Evolutionary conservation across 2,797 vertebrate genomes (phyloP).

Genomic region (Tarsius wallacei): DNA sequence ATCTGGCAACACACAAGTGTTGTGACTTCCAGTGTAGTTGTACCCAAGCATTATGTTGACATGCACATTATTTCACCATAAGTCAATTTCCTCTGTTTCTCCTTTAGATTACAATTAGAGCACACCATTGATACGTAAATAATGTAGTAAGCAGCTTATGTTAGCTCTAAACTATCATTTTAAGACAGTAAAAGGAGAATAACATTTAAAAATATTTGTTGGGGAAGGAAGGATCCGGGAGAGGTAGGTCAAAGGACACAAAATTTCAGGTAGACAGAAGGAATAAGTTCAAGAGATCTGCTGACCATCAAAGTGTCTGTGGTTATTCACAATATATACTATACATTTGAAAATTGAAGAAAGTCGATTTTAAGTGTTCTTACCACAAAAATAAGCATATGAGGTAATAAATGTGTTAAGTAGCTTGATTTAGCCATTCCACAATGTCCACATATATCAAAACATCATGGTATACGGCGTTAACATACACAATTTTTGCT

Average conservation of each 20-base stretch:
- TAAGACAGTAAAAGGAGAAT: not conserved
- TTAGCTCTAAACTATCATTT: conserved; percentile 21
- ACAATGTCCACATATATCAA: not conserved
- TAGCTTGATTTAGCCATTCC: not conserved
- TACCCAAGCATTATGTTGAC: rapidly evolving
- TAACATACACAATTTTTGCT: not conserved
- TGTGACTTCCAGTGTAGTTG: not conserved
- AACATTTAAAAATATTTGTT: not conserved
- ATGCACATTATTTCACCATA: not conserved
- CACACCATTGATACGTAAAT: not conserved
- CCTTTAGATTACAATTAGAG: not conserved
- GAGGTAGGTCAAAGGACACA: not conserved
- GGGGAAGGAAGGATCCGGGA: not conserved
- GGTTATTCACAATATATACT: not conserved
- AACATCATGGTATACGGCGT: not conserved
- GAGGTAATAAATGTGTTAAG: not conserved
- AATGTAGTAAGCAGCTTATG: not conserved
- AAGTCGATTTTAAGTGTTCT: not conserved
- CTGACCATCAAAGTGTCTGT: not conserved
- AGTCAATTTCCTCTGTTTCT: not conserved
- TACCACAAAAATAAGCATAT: not conserved
- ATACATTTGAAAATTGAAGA: not conserved
- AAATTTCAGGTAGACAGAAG: not conserved
- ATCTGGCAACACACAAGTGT: no score
- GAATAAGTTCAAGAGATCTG: not conserved